Conservation (phyloP, 1,140 invertebrate genomes). For the Drosophila sturtevanti region DNA sequence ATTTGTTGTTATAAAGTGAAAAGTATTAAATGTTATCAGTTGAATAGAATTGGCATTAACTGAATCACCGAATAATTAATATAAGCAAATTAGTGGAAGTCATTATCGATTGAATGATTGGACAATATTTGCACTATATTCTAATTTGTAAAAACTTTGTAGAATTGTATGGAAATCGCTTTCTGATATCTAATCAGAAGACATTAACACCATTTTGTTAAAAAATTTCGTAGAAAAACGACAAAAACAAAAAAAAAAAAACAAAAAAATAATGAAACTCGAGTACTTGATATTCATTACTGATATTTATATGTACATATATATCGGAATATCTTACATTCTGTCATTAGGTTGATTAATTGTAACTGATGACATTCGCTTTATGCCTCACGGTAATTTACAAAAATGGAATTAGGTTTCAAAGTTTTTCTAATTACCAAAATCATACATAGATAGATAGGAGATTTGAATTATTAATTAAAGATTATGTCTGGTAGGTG, state of each 20-base stretch:
- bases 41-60: neutral
- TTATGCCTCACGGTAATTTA: neutral
- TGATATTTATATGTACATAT: neutral
- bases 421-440: too few species aligned
- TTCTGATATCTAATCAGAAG: conserved; percentile 70
- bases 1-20: conserved; percentile 39
- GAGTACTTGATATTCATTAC: conserved; percentile 10
- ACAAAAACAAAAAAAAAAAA: too few species aligned
- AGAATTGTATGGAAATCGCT: conserved; percentile 42
- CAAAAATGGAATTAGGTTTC: neutral
- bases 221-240: conserved; percentile 26
- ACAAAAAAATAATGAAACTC: neutral
- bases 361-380: conserved; percentile 1
- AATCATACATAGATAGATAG: too few species aligned
- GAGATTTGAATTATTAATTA: too few species aligned
- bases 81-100: neutral
- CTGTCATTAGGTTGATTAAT: conserved; percentile 9
- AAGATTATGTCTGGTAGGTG: too few species aligned
- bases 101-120: conserved; percentile 2
- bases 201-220: conserved; percentile 49
- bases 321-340: neutral
- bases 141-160: neutral
- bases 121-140: neutral
- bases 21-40: conserved; percentile 10
- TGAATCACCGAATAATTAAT: conserved; percentile 13